Conservation (phyloP, 64 coral and sea anemone species). For the Actinia tenebrosa region DNA sequence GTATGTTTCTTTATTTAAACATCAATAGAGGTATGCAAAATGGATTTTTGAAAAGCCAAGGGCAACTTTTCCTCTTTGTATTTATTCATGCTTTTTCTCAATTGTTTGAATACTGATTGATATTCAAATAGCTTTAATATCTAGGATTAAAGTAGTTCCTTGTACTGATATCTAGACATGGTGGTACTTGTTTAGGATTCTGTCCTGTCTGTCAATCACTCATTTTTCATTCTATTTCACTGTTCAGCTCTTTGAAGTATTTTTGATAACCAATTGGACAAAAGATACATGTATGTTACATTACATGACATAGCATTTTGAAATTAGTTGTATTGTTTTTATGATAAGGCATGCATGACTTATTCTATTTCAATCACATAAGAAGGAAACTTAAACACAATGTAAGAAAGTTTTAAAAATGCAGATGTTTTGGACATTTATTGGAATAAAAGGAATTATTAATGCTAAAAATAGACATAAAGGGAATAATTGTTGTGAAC, state of each 20-base stretch:
- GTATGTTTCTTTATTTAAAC: background rate
- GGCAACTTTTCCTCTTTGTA: background rate
- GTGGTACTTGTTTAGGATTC: background rate
- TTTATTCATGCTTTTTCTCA: background rate
- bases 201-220: conserved; percentile 4
- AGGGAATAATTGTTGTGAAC: background rate
- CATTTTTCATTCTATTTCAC: background rate
- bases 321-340: no score
- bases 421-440: no score
- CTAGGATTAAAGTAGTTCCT: background rate
- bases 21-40: background rate
- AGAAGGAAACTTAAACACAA: no score
- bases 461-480: no score
- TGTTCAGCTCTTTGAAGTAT: background rate
- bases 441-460: no score
- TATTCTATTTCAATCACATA: no score
- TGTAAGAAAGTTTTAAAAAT: no score
- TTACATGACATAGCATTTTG: no score
- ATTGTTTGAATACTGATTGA: background rate
- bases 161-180: background rate
- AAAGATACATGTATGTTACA: no score
- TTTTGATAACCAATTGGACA: background rate
- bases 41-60: background rate
- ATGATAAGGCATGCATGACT: no score
- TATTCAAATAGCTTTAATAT: background rate